phyloP scores from a whole-genome alignment of 2,888 invertebrate genomes.

The Elysia crispata region DNA sequence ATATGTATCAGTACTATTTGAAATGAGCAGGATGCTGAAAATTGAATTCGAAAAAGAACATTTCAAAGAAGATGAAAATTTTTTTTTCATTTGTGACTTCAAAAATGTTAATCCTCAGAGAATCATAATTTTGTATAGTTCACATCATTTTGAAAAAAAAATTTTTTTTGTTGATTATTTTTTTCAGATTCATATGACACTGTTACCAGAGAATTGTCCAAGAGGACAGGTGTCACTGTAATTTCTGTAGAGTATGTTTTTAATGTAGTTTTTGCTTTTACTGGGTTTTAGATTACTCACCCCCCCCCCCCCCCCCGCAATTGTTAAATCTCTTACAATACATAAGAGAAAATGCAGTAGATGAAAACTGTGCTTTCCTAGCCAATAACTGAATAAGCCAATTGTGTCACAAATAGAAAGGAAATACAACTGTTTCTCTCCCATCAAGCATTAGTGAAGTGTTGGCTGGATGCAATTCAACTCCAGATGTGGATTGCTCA shows the following conservation, averaged over 20 bases:
- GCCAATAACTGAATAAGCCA: too few species aligned
- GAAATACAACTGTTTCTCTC: too few species aligned
- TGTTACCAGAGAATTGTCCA: constrained; percentile 29
- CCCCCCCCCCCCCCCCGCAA: not conserved
- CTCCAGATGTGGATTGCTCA: too few species aligned
- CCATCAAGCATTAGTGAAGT: too few species aligned
- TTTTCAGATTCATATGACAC: constrained; percentile 42
- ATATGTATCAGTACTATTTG: too few species aligned
- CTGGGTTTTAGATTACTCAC: not conserved
- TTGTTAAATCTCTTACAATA: not conserved
- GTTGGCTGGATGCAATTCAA: too few species aligned
- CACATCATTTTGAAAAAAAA: not conserved
- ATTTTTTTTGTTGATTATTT: not conserved
- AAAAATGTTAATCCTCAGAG: not conserved
- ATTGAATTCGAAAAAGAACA: too few species aligned
- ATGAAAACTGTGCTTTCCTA: too few species aligned
- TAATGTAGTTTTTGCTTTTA: constrained; percentile 7
- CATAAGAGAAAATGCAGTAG: too few species aligned
- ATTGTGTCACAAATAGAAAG: too few species aligned
- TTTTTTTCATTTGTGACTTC: not conserved
- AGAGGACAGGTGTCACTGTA: not conserved
- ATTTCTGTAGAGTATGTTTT: constrained; percentile 1
- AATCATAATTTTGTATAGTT: not conserved
- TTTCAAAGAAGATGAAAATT: too few species aligned
- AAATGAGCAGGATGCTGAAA: too few species aligned